Evolutionary conservation across 2,797 vertebrate genomes (phyloP), one percentile per base, ranked within the genome.

Genomic region (Cyprinella venusta): DNA sequence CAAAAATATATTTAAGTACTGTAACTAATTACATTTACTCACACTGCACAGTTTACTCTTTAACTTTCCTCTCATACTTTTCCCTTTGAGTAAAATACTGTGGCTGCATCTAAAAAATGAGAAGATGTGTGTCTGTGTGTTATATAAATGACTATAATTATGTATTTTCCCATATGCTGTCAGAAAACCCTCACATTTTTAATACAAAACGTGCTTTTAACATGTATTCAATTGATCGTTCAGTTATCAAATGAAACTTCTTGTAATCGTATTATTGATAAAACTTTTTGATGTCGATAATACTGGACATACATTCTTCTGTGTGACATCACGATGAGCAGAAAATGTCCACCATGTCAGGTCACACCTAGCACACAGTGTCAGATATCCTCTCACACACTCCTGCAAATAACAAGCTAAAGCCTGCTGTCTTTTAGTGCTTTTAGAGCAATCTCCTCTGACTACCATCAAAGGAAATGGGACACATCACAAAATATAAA

Each of bases 401-500:
- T 77, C 74, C 50, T 21, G 26, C 16, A 48, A 48, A 67, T 48
- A 78, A 61, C 38, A 65, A 75, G 40, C 86, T 83, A 83, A 85
- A 85, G 84, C 81, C 81, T 64, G 70, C 79, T 86, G 86, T 85
- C 85, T 89, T 89, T 69, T 79, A 84, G 76, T 88, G 87, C 91
- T 92, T 89, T 92, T 88, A 90, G 84, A 88, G 86, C 84, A 77
- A 85, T 88, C 87, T 90, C 81, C 88, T 77, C 86, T 87, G 81
- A 87, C 87, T 81, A 84, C 75, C 90, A 88, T 93, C 92, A 92
- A 92, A 93, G 89, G 86, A 89, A 91, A 89, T 89, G 81, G 85
- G 85, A 84, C 79, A 79, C 80, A 90, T 88, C 86, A 84, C 88
- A 84, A 87, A 87, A 85, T 89, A 89, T 79, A 71, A 88, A 81